Base-by-base conservation (phyloP, 2,113 vertebrate genomes). In the Tonatia bakeri region DNA sequence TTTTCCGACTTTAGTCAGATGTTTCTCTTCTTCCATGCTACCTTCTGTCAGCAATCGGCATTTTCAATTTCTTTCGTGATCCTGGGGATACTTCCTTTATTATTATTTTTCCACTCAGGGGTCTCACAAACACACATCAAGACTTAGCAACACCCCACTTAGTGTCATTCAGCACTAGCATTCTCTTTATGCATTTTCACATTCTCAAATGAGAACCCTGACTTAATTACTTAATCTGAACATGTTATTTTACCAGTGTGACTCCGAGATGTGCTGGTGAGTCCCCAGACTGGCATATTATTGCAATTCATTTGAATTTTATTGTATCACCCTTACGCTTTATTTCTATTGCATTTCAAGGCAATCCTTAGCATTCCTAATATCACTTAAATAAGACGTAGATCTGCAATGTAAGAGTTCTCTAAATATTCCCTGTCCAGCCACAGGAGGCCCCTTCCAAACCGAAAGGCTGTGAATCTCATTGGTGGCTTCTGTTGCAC, bases 231-330 rank as follows among this genome's bases (percentile, higher is more conserved):
- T 91, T 90, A 70, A 94, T 82, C 80, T 24, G 54, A 95, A 94
- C 76, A 61, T 88, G 91, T 83, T 64, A 94, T 96, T 95, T 95
- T 82, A 96, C 75, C 93, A 87, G 65, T 36, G 89, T 82, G 96
- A 77, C 19, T 97, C 87, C 84, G 91, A 85, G 72, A 96, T 59
- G 45, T 52, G 73, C 40, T 61, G 54, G 54, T 92, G 70, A 93
- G 54, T 87, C 94, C 82, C 73, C 0, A 87, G 76, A 90, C 59
- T 43, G 77, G 84, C 61, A 33, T 75, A 83, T 79, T 77, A 87
- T 59, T 94, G 75, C 80, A 77, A 87, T 79, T 96, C 91, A 97
- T 97, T 96, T 95, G 89, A 76, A 87, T 96, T 96, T 95, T 91
- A 96, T 90, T 91, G n/a, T 94, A 64, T 87, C 72, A 56, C 85